Percentiles rank a stretch among this genome's conserved stretches.
phyloP scores from a whole-genome alignment of 2,113 vertebrate genomes.

The Indicator indicator region DNA sequence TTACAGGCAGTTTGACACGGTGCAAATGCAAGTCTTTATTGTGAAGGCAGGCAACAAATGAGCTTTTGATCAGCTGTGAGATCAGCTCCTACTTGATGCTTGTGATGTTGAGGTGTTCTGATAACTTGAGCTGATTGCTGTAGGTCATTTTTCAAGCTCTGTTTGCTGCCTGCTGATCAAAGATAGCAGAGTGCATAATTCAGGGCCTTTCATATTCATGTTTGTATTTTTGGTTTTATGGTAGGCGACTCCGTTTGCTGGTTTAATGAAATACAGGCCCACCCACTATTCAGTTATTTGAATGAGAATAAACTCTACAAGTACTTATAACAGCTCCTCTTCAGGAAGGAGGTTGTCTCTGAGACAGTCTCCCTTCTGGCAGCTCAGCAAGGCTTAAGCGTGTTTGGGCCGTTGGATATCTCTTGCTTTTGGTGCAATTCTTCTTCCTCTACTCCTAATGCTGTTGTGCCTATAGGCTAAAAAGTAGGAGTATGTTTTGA shows the following conservation, averaged over 20 bases:
- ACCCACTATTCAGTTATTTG: neutral
- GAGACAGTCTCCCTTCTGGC: neutral
- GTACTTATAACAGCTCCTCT: neutral
- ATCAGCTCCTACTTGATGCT: neutral
- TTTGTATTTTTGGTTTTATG: conserved; percentile 32
- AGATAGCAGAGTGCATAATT: conserved; percentile 35
- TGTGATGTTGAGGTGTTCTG: conserved; percentile 8
- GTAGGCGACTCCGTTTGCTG: conserved; percentile 15
- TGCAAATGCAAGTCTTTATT: neutral
- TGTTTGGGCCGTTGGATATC: neutral
- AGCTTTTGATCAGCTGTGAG: conserved; percentile 25
- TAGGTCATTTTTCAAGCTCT: conserved; percentile 3
- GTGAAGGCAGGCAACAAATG: conserved; percentile 9
- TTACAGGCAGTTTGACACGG: neutral
- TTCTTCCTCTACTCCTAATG: neutral
- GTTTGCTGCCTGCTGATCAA: conserved; percentile 18
- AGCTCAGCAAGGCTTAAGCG: neutral
- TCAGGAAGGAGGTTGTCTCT: neutral
- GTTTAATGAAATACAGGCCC: conserved; percentile 30
- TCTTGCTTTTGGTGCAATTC: neutral
- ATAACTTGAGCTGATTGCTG: neutral
- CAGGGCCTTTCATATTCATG: conserved; percentile 45
- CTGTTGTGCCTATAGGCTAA: neutral
- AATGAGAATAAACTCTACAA: neutral
- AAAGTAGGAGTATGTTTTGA: neutral